Base-by-base conservation (phyloP, 2,888 invertebrate genomes). In the Archips xylosteana region DNA sequence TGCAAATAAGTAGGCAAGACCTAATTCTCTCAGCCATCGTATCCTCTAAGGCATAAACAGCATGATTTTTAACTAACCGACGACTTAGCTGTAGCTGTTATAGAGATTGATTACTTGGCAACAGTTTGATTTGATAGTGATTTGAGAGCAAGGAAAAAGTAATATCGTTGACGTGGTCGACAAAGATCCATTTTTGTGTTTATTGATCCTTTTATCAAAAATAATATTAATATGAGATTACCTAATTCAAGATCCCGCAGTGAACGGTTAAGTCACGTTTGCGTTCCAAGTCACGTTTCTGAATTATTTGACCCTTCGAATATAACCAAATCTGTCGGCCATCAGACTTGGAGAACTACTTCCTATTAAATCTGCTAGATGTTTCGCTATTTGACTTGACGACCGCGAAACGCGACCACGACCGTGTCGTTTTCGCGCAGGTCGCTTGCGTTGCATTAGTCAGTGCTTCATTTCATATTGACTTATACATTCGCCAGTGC, bases 241-340 rank as follows among this genome's bases (percentile, higher is more conserved):
- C 45, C 12, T 45, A 69, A 59, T 63, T 67, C 47, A 49, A 68
- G 36, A 72, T 72, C 63, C 68, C 47, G 45, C n/a, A 36, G 49
- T 57, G 39, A 39, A 36, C 68, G 59, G 39, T 9, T 23, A 12
- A 64, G 63, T 73, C 73, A 73, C 73, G 73, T 69, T 68, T 64
- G 68, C 42, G 39, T 61, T 57, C 72, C 12, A 23, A 42, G 15
- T 42, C 68, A 51, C 68, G 57, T 68, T 64, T 64, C 47, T 34
- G 49, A 42, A 63, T 42, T 63, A 32, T 13, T 32, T 54, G 72
- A 54, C 36, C 62, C 57, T 68, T 72, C 23, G n/a, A 32, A 13
- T 32, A 39, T 51, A 70, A 62, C 49, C 9, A n/a, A 49, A 62
- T 32, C 57, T 57, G 4, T 54, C 8, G 10, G 57, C 57, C 57